Percentiles rank a stretch among this genome's conserved stretches.
Conservation (phyloP, 2,888 invertebrate species). For the Elmis aenea region DNA sequence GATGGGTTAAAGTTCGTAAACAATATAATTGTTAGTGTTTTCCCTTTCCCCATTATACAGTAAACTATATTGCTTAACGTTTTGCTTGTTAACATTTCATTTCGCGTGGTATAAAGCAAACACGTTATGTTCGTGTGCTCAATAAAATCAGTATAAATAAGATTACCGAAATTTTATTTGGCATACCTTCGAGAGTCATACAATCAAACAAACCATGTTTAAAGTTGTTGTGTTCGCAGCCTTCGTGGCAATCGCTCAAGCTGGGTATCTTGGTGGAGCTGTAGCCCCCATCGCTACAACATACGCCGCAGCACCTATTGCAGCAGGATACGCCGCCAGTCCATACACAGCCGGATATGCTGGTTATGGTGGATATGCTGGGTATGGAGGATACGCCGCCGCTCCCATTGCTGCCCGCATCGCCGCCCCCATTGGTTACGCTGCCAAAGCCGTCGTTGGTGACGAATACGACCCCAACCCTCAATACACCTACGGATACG, state of each 20-base stretch:
- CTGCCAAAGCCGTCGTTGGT: slow-evolving; percentile 37
- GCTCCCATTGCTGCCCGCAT: slow-evolving; percentile 26
- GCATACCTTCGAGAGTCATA: too few relatives aligned
- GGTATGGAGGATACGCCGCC: slow-evolving; percentile 18
- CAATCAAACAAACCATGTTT: too few relatives aligned
- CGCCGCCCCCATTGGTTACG: slow-evolving; percentile 32
- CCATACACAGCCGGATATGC: not conserved
- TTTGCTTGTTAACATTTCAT: too few relatives aligned
- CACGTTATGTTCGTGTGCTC: too few relatives aligned
- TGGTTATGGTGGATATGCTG: slow-evolving; percentile 8
- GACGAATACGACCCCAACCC: slow-evolving; percentile 51
- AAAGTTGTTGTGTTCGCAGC: slow-evolving; percentile 15
- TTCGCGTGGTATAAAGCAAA: too few relatives aligned
- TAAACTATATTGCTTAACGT: too few relatives aligned
- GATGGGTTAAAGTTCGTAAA: too few relatives aligned
- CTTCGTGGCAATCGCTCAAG: slow-evolving; percentile 25
- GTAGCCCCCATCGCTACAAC: slow-evolving; percentile 41
- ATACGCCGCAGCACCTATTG: slow-evolving; percentile 43
- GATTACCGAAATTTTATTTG: too few relatives aligned
- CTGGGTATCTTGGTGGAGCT: slow-evolving; percentile 39
- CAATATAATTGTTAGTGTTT: too few relatives aligned
- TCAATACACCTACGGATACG: slow-evolving; percentile 53
- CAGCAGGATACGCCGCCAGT: not conserved
- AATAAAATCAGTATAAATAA: too few relatives aligned
- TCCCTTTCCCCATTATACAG: too few relatives aligned